phyloP scores from a whole-genome alignment of 2,113 vertebrate genomes.

The Nasalis larvatus region DNA sequence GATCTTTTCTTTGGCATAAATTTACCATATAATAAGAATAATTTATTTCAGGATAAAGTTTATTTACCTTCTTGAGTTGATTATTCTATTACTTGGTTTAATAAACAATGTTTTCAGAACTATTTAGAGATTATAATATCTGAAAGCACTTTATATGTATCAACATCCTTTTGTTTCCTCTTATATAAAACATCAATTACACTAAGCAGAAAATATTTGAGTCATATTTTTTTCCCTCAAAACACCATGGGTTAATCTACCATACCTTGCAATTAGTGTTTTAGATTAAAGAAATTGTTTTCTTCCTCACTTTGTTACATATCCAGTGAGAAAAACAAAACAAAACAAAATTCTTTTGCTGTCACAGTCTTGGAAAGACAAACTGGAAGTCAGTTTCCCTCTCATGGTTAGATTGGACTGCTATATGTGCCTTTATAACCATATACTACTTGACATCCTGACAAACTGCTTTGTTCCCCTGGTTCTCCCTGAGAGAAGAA shows the following conservation, averaged over 20 bases:
- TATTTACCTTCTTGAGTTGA: background rate
- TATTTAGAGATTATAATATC: background rate
- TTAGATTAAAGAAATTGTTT: background rate
- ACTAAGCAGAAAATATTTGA: background rate
- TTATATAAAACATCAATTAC: background rate
- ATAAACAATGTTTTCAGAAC: background rate
- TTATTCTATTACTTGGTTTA: background rate
- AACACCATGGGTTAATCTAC: background rate
- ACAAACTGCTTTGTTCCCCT: background rate
- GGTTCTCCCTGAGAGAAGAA: background rate
- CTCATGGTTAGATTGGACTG: background rate
- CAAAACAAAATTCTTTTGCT: background rate
- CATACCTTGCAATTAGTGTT: background rate
- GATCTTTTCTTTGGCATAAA: background rate
- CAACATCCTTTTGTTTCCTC: background rate
- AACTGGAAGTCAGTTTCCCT: background rate
- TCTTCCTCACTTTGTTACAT: background rate
- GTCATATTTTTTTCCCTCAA: background rate
- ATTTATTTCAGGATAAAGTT: background rate
- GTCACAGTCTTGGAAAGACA: background rate
- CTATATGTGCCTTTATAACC: background rate
- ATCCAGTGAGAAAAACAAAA: background rate
- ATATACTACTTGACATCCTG: background rate
- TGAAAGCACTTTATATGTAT: background rate
- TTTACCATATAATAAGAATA: background rate